phyloP scores from a whole-genome alignment of 2,113 vertebrate genomes.

The Symphodus melops region DNA sequence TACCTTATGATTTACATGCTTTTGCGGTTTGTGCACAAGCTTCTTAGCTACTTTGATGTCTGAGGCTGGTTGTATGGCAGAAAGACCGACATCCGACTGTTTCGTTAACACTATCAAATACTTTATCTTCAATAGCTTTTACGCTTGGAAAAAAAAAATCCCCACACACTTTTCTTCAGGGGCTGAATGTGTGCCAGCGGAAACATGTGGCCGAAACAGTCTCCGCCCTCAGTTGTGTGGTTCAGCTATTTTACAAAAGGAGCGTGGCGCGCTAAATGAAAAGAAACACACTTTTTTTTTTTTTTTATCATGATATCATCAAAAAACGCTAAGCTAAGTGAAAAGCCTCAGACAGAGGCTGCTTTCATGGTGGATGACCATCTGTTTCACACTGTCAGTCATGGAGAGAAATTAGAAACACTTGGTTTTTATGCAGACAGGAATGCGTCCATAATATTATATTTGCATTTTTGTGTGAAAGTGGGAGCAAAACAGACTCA shows the following conservation, averaged over 20 bases:
- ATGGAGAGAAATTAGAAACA: conserved; percentile 18
- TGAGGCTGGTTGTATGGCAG: conserved; percentile 15
- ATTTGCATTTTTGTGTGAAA: too few species aligned
- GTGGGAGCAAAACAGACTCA: background rate
- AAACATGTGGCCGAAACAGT: conserved; percentile 37
- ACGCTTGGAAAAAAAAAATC: conserved; percentile 25
- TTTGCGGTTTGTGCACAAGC: conserved; percentile 10
- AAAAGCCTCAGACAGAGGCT: background rate
- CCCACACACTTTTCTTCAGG: conserved; percentile 34
- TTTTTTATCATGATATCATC: too few species aligned
- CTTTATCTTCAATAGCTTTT: conserved; percentile 39
- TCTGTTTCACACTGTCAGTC: conserved; percentile 11
- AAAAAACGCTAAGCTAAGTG: background rate
- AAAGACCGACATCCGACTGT: conserved; percentile 21
- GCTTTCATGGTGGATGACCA: conserved; percentile 14
- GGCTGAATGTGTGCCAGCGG: conserved; percentile 19
- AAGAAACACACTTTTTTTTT: too few species aligned
- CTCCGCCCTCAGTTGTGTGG: conserved; percentile 4
- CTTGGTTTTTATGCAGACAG: background rate
- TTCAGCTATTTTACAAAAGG: conserved; percentile 1
- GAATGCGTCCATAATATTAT: too few species aligned
- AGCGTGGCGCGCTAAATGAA: background rate
- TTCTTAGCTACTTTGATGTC: conserved; percentile 19
- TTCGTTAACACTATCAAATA: conserved; percentile 34
- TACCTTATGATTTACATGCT: background rate